Evolutionary conservation across 2,113 vertebrate species (phyloP).

Genomic region (Charina bottae): DNA sequence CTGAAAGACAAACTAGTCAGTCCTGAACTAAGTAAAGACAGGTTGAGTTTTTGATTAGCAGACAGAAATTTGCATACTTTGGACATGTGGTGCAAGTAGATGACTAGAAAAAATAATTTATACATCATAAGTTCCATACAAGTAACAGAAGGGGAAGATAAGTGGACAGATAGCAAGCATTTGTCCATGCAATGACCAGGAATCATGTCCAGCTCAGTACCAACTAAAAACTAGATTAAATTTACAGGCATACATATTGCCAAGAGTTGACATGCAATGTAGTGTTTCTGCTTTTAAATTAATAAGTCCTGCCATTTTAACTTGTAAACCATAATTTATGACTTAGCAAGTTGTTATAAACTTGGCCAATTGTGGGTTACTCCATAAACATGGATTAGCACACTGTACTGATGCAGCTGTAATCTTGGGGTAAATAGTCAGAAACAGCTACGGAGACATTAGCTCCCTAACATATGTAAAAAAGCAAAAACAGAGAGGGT

Average conservation of each 20-base stretch:
- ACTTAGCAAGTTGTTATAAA: not conserved
- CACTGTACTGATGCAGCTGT: not conserved
- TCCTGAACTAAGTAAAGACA: too few species aligned
- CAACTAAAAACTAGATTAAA: not conserved
- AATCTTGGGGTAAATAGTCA: not conserved
- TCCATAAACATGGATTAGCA: not conserved
- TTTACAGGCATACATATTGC: not conserved
- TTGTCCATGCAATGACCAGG: not conserved
- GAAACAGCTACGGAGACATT: not conserved
- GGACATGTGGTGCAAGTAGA: not conserved
- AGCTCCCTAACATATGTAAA: not conserved
- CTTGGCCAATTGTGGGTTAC: not conserved
- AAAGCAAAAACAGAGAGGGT: not conserved
- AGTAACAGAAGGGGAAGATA: not conserved
- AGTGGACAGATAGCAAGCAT: not conserved
- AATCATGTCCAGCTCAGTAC: not conserved
- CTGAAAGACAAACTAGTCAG: not conserved
- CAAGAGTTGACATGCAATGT: not conserved
- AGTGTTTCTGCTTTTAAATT: not conserved
- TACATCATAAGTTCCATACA: not conserved
- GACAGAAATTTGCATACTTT: not conserved
- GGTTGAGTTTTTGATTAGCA: not conserved
- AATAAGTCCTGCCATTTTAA: not conserved
- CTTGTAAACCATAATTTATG: not conserved
- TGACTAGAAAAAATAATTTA: not conserved